Base-by-base conservation (phyloP, 1,140 invertebrate species). In the Holcopasites calliopsidis region DNA sequence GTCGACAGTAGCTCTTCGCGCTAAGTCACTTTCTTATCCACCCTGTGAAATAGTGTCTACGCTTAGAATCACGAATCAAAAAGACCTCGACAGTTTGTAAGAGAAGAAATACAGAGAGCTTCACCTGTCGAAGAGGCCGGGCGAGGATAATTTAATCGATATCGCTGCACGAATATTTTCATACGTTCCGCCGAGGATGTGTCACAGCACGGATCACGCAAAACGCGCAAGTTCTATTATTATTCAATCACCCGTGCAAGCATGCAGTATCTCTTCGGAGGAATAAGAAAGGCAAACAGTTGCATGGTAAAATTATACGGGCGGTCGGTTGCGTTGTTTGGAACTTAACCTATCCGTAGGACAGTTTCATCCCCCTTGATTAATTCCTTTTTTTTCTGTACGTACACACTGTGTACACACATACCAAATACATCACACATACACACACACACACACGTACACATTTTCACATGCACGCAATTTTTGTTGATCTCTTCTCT, bases 261-360 rank as follows among this genome's bases (percentile, higher is more conserved):
- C 76, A 65, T 76, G 70, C n/a, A 16, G n/a, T 80, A 85, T 78
- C 57, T 77, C 50, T 80, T 75, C 77, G 80, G 71, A 68, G 84
- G 28, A 55, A 38, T 57, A 26, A 79, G 11, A 76, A 82, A 44
- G 42, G 3, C 47, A 64, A 65, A 64, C 40, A 70, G 44, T 58
- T 83, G 82, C 82, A 84, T 84, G 82, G 61, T 68, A 16, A 54
- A 78, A 64, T 26, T 80, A 38, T 84, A 80, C 70, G n/a, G 83
- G 73, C 44, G 71, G 73, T 60, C 66, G 85, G 82, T 82, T 79
- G 61, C 70, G 83, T 86, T 85, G 85, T 85, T 86, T 86, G 85
- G 85, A 86, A 86, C 85, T 85, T 82, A 71, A 74, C 77, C 80
- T 84, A 76, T 47, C n/a, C 35, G 58, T 47, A 68, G 60, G 54